phyloP scores from a whole-genome alignment of 2,888 invertebrate genomes.

The Gisinianus flammeolus region DNA sequence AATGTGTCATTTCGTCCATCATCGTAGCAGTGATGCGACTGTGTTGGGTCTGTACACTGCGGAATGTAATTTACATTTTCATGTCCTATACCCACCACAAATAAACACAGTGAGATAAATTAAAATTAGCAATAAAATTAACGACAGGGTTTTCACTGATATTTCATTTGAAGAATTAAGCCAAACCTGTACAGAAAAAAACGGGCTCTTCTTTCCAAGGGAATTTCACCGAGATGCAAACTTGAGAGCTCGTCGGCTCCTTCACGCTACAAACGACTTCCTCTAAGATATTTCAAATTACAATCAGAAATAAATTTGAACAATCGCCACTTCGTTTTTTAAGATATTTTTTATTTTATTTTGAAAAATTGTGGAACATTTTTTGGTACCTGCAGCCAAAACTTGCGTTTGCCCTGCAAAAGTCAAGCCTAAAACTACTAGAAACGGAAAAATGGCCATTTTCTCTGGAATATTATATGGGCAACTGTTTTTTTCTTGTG shows the following conservation, averaged over 20 bases:
- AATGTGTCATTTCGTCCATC: conserved; percentile 35
- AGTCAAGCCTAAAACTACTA: no score
- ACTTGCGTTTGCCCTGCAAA: no score
- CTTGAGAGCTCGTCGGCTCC: conserved; percentile 27
- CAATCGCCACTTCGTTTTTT: no score
- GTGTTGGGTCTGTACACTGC: conserved; percentile 32
- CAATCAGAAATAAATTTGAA: no score
- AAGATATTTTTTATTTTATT: no score
- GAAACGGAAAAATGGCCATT: no score
- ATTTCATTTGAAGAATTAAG: neutral
- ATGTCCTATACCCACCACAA: conserved; percentile 8
- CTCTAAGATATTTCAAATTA: neutral
- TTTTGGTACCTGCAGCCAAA: no score
- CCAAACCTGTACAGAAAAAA: conserved; percentile 42
- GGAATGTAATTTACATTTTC: conserved; percentile 33
- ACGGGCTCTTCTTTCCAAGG: conserved; percentile 43
- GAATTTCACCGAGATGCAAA: conserved; percentile 41
- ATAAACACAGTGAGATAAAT: no score
- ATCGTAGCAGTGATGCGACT: conserved; percentile 27
- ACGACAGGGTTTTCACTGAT: neutral
- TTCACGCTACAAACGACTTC: conserved; percentile 36
- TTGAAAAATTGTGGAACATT: no score
- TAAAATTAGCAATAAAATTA: neutral
- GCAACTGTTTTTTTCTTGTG: no score
- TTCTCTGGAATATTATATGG: no score